Conservation (phyloP, 2,797 vertebrate species). For the Lepidocolaptes lacrymiger region DNA sequence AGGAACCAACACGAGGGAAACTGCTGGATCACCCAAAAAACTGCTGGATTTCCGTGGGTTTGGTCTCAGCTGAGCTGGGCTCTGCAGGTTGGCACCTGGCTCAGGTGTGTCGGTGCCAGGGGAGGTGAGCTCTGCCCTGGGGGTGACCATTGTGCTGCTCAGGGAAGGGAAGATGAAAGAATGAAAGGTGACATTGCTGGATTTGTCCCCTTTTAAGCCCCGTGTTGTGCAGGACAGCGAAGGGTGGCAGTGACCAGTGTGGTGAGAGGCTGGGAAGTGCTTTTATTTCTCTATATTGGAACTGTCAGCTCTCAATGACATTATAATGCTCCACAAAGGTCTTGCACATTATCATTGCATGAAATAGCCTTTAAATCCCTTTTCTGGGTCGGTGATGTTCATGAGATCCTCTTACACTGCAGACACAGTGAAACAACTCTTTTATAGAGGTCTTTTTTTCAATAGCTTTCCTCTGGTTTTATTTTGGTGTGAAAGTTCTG, state of each 20-base stretch:
- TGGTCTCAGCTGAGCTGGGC: too few species aligned
- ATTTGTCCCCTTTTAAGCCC: background rate
- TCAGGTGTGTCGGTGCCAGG: accelerated
- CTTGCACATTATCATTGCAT: background rate
- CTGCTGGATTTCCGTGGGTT: too few species aligned
- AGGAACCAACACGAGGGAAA: background rate
- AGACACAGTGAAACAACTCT: background rate
- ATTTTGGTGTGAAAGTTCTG: background rate
- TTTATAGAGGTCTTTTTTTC: background rate
- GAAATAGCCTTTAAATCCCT: background rate
- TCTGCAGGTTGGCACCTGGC: background rate
- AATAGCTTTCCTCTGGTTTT: background rate
- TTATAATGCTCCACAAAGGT: background rate
- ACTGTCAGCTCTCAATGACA: background rate
- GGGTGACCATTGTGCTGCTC: background rate
- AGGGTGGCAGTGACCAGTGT: background rate
- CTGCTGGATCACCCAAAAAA: background rate
- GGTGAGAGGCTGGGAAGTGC: background rate
- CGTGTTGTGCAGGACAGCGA: background rate
- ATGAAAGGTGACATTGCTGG: background rate
- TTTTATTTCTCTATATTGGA: background rate
- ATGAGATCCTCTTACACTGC: background rate
- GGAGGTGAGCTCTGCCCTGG: background rate
- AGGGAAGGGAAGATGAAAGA: background rate
- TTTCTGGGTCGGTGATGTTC: background rate